These are phyloP conservation scores for Brachyptera risi DNA, from an alignment of 2,888 invertebrate genomes.

Conservation along the genomic window DNA sequence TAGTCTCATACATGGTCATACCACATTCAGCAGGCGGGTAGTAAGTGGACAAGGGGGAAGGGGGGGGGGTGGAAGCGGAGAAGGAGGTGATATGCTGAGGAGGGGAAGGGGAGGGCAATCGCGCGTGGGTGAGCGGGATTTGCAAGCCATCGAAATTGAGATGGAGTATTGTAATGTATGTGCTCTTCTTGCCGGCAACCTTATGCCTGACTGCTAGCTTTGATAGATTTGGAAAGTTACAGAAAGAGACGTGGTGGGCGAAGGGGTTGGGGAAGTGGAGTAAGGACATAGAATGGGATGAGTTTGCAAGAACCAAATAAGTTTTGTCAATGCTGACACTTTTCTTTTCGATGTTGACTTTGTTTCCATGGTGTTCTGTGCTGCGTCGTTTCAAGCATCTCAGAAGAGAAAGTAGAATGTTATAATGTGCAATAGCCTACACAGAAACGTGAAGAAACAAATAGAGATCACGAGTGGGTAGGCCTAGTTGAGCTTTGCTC, in stretches of 20 bases:
- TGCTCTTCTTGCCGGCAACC: background rate
- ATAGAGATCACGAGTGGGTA: too few relatives aligned
- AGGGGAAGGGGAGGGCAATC: background rate
- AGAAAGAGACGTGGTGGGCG: background rate
- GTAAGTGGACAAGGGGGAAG: too few relatives aligned
- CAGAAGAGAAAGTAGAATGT: background rate
- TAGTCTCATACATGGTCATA: too few relatives aligned
- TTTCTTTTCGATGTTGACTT: constrained; percentile 19
- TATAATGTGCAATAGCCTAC: background rate
- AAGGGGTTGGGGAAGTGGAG: background rate
- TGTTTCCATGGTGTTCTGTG: constrained; percentile 8
- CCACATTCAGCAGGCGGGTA: too few relatives aligned
- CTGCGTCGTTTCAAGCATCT: background rate
- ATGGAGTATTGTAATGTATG: constrained; percentile 14
- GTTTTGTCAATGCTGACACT: constrained; percentile 22
- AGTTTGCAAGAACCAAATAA: constrained; percentile 19
- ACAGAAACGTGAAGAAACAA: background rate
- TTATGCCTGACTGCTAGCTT: background rate
- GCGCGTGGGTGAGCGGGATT: too few relatives aligned
- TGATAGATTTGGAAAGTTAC: constrained; percentile 22
- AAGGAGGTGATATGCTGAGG: too few relatives aligned
- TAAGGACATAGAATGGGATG: constrained; percentile 12
- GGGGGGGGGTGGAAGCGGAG: too few relatives aligned
- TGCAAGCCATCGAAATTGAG: constrained; percentile 1
- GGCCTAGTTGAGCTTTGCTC: too few relatives aligned